Evolutionary conservation across 2,888 invertebrate species (phyloP).

Genomic region (Drosophila nigricruria): DNA sequence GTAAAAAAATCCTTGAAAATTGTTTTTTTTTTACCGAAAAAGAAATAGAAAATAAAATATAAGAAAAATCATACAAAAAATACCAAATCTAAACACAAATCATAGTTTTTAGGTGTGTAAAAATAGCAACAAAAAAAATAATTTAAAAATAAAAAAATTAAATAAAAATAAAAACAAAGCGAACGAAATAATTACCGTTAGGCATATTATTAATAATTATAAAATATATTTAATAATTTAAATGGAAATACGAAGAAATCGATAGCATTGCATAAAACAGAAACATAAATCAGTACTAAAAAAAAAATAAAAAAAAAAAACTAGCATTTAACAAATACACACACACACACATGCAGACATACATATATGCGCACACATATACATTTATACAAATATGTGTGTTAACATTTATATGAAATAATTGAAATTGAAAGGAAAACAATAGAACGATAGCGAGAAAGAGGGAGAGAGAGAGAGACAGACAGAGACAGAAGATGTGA

Average conservation of each 20-base stretch:
- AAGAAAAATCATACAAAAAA: conserved; percentile 16
- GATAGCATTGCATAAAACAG: conserved; percentile 36
- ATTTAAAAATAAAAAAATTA: conserved; percentile 31
- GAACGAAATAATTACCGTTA: conserved; percentile 38
- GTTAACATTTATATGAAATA: conserved; percentile 29
- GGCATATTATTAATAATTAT: conserved; percentile 26
- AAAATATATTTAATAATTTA: conserved; percentile 19
- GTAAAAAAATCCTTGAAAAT: conserved; percentile 16
- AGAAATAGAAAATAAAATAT: conserved; percentile 18
- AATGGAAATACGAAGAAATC: conserved; percentile 28
- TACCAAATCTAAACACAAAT: conserved; percentile 57
- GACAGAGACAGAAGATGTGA: conserved; percentile 13
- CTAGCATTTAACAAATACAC: conserved; percentile 52
- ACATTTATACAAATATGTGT: background rate
- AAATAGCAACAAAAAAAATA: conserved; percentile 48
- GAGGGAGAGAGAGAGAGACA: conserved; percentile 9
- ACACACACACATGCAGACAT: conserved; percentile 11
- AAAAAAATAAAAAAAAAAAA: conserved; percentile 20
- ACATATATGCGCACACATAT: background rate
- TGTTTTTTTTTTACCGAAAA: conserved; percentile 34
- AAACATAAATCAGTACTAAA: conserved; percentile 45
- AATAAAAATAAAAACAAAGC: conserved; percentile 33
- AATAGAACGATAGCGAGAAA: conserved; percentile 24
- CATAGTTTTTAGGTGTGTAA: conserved; percentile 62
- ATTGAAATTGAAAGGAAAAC: conserved; percentile 26